phyloP scores from a whole-genome alignment of 1,140 invertebrate genomes.

The Meloidogyne chitwoodi region DNA sequence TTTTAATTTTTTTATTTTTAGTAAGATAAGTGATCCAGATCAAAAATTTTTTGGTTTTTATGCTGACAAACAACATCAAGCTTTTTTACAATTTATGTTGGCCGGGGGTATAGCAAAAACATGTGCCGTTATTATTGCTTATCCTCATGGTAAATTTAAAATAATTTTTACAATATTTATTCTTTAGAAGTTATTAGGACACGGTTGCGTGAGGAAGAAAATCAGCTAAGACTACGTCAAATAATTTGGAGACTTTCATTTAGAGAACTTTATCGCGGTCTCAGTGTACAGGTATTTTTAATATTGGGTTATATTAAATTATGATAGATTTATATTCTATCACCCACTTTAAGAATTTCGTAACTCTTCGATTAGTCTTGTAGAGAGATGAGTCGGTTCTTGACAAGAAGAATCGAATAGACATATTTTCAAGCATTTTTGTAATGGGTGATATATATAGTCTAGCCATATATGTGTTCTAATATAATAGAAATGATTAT shows the following conservation, averaged over 20 bases:
- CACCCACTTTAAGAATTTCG: too few species aligned
- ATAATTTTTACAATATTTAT: background rate
- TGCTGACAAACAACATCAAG: slow-evolving; percentile 33
- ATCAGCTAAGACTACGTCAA: slow-evolving; percentile 25
- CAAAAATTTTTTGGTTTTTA: slow-evolving; percentile 6
- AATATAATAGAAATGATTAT: too few species aligned
- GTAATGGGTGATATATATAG: too few species aligned
- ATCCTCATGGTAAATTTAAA: slow-evolving; percentile 43
- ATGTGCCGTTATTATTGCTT: slow-evolving; percentile 35
- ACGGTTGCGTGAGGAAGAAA: slow-evolving; percentile 41
- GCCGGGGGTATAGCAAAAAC: slow-evolving; percentile 48
- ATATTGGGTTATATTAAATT: too few species aligned
- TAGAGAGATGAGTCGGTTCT: too few species aligned
- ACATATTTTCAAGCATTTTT: too few species aligned
- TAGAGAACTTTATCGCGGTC: slow-evolving; percentile 38
- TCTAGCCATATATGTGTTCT: too few species aligned
- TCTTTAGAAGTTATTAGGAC: slow-evolving; percentile 47
- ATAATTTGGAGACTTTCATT: slow-evolving; percentile 21
- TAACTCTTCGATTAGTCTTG: too few species aligned
- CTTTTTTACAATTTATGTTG: slow-evolving; percentile 49
- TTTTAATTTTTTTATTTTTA: background rate
- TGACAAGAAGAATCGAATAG: too few species aligned
- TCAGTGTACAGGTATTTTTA: slow-evolving; percentile 30
- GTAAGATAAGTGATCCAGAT: slow-evolving; percentile 28
- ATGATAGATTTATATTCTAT: too few species aligned